These are phyloP conservation scores for Gonioctena quinquepunctata DNA, from an alignment of 1,140 invertebrate species.

Conservation along the genomic window DNA sequence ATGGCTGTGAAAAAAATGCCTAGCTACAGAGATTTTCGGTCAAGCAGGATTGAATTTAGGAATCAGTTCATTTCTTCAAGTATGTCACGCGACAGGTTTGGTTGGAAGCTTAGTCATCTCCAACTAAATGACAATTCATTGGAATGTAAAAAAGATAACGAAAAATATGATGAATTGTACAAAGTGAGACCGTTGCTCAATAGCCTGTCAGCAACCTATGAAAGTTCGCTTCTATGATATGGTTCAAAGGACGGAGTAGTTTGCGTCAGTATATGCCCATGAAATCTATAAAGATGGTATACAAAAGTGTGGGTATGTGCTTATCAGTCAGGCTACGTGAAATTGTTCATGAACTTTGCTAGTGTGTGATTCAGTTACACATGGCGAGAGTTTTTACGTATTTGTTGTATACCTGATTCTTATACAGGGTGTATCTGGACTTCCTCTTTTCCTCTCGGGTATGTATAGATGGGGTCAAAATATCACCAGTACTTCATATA, in stretches of 20 bases:
- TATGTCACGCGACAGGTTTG: constrained; percentile 13
- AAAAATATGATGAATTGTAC: constrained; percentile 54
- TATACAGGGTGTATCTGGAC: no score
- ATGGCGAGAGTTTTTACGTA: no score
- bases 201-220: constrained; percentile 32
- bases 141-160: constrained; percentile 13
- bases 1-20: constrained; percentile 16
- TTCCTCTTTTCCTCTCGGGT: no score
- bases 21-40: constrained; percentile 1
- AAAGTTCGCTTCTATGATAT: constrained; percentile 46
- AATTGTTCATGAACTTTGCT: no score
- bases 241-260: constrained; percentile 51
- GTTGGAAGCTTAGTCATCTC: neutral
- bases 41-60: neutral
- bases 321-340: no score
- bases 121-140: constrained; percentile 15
- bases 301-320: no score
- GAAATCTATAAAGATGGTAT: no score
- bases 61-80: neutral
- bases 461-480: no score
- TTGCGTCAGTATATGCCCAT: no score
- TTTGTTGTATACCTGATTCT: no score
- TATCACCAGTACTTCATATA: no score
- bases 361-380: no score
- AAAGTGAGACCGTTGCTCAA: constrained; percentile 49